These are phyloP conservation scores for Andrena trimmerana DNA, from an alignment of 2,888 invertebrate genomes.

Conservation along the genomic window DNA sequence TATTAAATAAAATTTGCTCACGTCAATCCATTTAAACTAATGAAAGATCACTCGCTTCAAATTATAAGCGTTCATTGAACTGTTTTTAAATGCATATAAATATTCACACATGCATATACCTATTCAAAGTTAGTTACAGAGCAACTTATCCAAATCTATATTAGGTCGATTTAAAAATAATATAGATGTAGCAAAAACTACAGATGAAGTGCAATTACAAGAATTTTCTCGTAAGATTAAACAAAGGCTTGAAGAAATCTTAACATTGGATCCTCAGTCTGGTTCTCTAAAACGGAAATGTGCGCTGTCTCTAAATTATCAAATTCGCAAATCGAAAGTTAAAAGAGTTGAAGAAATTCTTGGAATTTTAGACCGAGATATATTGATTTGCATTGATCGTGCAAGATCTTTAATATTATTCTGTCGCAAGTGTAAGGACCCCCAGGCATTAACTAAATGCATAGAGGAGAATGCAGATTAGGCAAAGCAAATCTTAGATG, in stretches of 20 bases:
- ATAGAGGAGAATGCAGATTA: constrained; percentile 47
- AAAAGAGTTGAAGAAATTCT: constrained; percentile 41
- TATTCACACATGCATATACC: too few relatives aligned
- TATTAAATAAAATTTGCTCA: too few relatives aligned
- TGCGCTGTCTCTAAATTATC: constrained; percentile 58
- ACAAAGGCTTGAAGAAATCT: constrained; percentile 54
- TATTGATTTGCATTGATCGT: constrained; percentile 15
- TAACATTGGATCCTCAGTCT: constrained; percentile 56
- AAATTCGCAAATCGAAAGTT: constrained; percentile 30
- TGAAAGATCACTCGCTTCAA: too few relatives aligned
- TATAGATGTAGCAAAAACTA: constrained; percentile 9
- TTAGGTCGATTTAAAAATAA: constrained; percentile 31
- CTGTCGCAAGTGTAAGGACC: constrained; percentile 59
- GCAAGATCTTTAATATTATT: constrained; percentile 48
- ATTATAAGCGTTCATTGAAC: too few relatives aligned
- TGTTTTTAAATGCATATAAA: too few relatives aligned
- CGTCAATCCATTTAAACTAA: too few relatives aligned
- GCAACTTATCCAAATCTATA: constrained; percentile 17
- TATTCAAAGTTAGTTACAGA: too few relatives aligned
- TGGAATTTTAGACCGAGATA: constrained; percentile 47
- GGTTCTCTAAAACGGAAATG: constrained; percentile 64
- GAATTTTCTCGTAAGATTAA: constrained; percentile 7
- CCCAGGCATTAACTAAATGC: constrained; percentile 56
- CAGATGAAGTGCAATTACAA: background rate
- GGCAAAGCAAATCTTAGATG: constrained; percentile 61